Base-by-base conservation (phyloP, 2,113 vertebrate species). In the Scatophagus argus region DNA sequence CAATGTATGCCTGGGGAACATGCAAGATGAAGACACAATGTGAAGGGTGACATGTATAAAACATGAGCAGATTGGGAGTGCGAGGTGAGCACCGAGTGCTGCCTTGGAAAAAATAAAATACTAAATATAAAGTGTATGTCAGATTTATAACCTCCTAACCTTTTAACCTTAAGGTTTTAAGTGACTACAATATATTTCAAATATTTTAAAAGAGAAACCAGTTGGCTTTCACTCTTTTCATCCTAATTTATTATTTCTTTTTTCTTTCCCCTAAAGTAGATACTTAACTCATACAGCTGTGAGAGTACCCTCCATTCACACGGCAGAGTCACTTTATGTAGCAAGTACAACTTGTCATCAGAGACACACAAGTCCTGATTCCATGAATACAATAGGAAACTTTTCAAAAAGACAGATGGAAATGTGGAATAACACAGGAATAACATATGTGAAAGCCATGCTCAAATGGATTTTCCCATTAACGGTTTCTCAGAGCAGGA, bases 41-140 rank as follows among this genome's bases (percentile, higher is more conserved):
- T 83, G 87, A 92, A 87, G 82, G 84, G 73, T 44, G 68, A 77
- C 79, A 87, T 92, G 84, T 86, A 86, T 91, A 89, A 92, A 89
- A 92, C 84, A 92, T 89, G 87, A 89, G 87, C 64, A 43, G 74
- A 79, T 52, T 72, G 70, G 67, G 59, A 82, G 74, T 61, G 77
- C 41, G 81, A 92, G 88, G 86, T 76, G 83, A 87, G 79, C 79
- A 34, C 82, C 7, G 54, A 74, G 79, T 72, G n/a, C 64, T 54
- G 86, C 80, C 67, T 84, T 23, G 44, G 71, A 86, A 74, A 77
- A 66, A 56, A 46, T 46, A 77, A 66, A 56, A 46, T 46, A 38
- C 74, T 66, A 85, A 88, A 89, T 82, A 81, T 63, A 76, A 70
- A 79, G 60, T 66, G 54, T 51, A 77, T 5, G 75, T 84, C 74